Base-by-base conservation (phyloP, 1,140 invertebrate genomes). In the Zaprionus lachaisei region DNA sequence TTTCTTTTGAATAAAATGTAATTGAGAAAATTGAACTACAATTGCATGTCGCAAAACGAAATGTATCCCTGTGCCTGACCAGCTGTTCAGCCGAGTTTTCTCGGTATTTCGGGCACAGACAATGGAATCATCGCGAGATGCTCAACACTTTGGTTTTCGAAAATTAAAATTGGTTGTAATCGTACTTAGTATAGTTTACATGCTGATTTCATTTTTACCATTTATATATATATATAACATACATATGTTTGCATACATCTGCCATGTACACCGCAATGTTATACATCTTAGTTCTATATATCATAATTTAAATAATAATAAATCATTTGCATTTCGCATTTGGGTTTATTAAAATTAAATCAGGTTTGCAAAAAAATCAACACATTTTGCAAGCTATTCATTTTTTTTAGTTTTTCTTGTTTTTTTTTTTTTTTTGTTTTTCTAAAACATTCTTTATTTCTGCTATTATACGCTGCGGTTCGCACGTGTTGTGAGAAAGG, bases 111-210 rank as follows among this genome's bases (percentile, higher is more conserved):
- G 41, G 6, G n/a, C 9, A 47, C 41, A 17, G 6, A 22, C n/a
- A 22, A 20, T 4, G 11, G 47, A 49, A 49, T 51, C 20, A 9
- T 51, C 20, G 47, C 14, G 9, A 24, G 20, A 31, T 54, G 41
- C 1, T 62, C 34, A 66, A 66, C 47, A 26, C 54, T 47, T 56
- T 61, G 57, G 66, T 68, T 71, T 44, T 75, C 61, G 55, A 62
- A 66, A 89, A 78, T 55, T 38, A 79, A 72, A 83, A 62, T 41
- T 17, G 44, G 62, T 47, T 72, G 70, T 75, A 77, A 77, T 87
- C 74, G 55, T 78, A 77, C 85, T 90, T 90, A 86, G 28, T 72
- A 61, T 83, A 89, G 80, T 84, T 77, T 83, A 73, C 72, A 84
- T 69, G 64, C 75, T 74, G 64, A 20, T 6, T 74, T 44, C 54